Evolutionary conservation across 35 echinoderm and acorn worm species (phyloP), one percentile per base, ranked within the genome.

Genomic region (Anneissia japonica): DNA sequence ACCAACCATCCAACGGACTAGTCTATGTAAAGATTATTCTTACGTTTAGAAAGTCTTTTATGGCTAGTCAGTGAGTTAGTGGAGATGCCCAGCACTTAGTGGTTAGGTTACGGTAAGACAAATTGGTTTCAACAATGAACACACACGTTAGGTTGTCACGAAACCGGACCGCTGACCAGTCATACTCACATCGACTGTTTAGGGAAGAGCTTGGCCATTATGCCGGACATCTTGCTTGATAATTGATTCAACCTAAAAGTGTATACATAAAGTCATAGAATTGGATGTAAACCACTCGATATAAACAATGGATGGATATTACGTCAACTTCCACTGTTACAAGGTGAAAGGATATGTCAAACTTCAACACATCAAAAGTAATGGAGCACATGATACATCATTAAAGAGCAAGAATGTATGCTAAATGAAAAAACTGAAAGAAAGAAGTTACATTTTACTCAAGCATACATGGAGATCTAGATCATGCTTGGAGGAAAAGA

Each of bases 121-220:
- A 55, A 32, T 79, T 32, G 30, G 35, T 81, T 81, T 81, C 81
- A 83, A 83, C 40, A 83, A 51, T 51, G 55, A 83, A 83, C 81
- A 83, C 51, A 64, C 32, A 83, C 81, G 40, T 51, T 46, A 51
- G 43, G 38, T 41, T 46, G 43, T 41, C 81, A 83, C 81, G 55
- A 51, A 51, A 81, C 40, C 35, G 43, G 79, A 79, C 39, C 40
- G 79, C 28, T 46, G 43, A 51, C 40, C 51, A 64, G 6, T 64
- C 36, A 92, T 97, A 97, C 94, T 97, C 94, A 97, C 94, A 93
- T 97, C 84, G 83, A 87, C 83, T 90, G 93, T 92, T 97, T 97
- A 84, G 91, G 94, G 75, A 97, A 90, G 29, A 97, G 83, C 84
- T 97, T 97, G 79, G 87, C 94, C 77, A 97, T 88, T 34, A 93